A percentile compares a stretch with the other conserved stretches of the same genome.
phyloP scores from a whole-genome alignment of 2,797 vertebrate genomes.

The Pseudomugil tenellus region DNA sequence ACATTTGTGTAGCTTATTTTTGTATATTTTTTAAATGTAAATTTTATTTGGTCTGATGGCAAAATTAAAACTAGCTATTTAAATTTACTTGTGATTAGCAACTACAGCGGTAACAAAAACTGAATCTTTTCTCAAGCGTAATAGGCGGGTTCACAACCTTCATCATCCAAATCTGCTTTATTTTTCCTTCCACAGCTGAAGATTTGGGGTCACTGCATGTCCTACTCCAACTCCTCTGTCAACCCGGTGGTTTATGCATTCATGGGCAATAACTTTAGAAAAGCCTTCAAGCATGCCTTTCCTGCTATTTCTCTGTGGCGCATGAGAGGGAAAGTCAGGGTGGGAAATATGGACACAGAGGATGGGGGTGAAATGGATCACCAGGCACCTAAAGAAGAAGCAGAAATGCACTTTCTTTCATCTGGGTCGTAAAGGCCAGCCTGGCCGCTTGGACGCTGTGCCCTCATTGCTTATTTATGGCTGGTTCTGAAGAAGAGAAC shows the following conservation, averaged over 20 bases:
- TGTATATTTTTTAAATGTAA: no score
- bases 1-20: no score
- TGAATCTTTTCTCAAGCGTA: neutral
- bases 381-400: conserved; percentile 48
- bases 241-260: conserved; percentile 83
- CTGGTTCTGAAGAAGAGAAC: conserved; percentile 37
- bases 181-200: conserved; percentile 61
- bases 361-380: conserved; percentile 32
- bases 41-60: no score
- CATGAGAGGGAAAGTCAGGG: conserved; percentile 35
- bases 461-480: conserved; percentile 52
- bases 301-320: conserved; percentile 74
- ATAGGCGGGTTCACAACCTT: fast-evolving
- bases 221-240: conserved; percentile 83
- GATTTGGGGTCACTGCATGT: conserved; percentile 86
- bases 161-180: neutral
- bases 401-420: conserved; percentile 73
- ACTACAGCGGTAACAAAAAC: neutral
- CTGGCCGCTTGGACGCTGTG: conserved; percentile 5
- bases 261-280: conserved; percentile 84
- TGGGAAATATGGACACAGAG: conserved; percentile 33
- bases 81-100: neutral
- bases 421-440: conserved; percentile 62
- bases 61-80: no score
- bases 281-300: conserved; percentile 81